Evolutionary conservation across 2,113 vertebrate genomes (phyloP).

Genomic region (Coptodon bakossiorum): DNA sequence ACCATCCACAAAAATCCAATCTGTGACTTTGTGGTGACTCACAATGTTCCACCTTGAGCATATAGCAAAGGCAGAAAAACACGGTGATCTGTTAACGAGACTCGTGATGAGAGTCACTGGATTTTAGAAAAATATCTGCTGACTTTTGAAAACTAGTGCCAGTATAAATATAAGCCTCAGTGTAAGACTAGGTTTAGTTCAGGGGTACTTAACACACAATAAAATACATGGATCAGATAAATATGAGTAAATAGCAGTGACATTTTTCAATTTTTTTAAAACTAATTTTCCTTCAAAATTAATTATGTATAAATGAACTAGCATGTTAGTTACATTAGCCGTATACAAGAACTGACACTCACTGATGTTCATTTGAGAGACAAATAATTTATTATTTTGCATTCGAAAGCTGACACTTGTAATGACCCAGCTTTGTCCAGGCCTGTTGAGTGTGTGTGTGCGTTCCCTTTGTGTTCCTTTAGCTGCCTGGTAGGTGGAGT

Average conservation of each 20-base stretch:
- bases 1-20: neutral
- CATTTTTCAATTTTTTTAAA: neutral
- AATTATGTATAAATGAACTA: neutral
- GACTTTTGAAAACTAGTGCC: neutral
- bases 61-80: neutral
- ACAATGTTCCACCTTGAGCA: neutral
- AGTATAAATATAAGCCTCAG: neutral
- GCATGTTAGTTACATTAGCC: neutral
- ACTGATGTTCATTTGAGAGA: neutral
- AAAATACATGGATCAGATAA: neutral
- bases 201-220: neutral
- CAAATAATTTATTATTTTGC: neutral
- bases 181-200: neutral
- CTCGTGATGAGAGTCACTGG: neutral
- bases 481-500: neutral
- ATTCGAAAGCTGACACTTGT: neutral
- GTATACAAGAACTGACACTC: neutral
- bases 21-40: neutral
- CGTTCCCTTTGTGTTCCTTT: neutral
- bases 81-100: neutral
- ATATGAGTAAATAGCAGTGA: neutral
- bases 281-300: neutral
- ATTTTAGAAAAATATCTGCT: neutral
- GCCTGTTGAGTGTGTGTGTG: neutral
- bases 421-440: neutral